Conservation (phyloP, 2,888 invertebrate species). For the Cremastinae sp. region DNA sequence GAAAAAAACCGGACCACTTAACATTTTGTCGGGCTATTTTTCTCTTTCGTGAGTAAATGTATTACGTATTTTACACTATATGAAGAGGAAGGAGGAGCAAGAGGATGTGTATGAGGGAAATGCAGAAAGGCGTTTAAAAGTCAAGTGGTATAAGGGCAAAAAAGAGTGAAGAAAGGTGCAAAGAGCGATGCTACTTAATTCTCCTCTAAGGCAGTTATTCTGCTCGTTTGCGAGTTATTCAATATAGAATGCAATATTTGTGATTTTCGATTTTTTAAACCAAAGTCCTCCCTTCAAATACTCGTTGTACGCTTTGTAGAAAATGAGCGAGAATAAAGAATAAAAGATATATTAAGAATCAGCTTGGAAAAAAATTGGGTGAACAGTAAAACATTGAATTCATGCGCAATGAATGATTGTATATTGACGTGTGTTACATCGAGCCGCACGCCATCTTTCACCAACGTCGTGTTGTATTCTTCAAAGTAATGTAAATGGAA, state of each 20-base stretch:
- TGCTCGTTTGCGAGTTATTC: not conserved
- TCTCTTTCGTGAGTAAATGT: not conserved
- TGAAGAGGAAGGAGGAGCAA: not conserved
- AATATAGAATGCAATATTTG: slow-evolving; percentile 2
- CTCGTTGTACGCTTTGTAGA: not conserved
- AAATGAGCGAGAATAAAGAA: not conserved
- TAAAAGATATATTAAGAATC: too few relatives aligned
- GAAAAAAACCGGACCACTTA: too few relatives aligned
- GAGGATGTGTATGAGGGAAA: not conserved
- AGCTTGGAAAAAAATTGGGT: too few relatives aligned
- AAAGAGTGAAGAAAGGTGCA: slow-evolving; percentile 24
- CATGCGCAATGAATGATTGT: not conserved
- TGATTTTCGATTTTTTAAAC: slow-evolving; percentile 1
- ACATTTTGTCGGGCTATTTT: not conserved
- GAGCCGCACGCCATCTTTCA: slow-evolving; percentile 24
- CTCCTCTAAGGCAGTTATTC: slow-evolving; percentile 2
- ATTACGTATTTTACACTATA: not conserved
- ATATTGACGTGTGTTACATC: slow-evolving; percentile 22
- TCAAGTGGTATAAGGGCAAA: not conserved
- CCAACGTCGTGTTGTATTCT: slow-evolving; percentile 45
- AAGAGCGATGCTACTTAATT: slow-evolving; percentile 8
- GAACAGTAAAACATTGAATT: not conserved
- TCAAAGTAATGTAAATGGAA: slow-evolving; percentile 57
- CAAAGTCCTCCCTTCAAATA: not conserved
- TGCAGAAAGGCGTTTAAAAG: slow-evolving; percentile 35